Base-by-base conservation (phyloP, 2,888 invertebrate genomes). In the Ophion costatus region DNA sequence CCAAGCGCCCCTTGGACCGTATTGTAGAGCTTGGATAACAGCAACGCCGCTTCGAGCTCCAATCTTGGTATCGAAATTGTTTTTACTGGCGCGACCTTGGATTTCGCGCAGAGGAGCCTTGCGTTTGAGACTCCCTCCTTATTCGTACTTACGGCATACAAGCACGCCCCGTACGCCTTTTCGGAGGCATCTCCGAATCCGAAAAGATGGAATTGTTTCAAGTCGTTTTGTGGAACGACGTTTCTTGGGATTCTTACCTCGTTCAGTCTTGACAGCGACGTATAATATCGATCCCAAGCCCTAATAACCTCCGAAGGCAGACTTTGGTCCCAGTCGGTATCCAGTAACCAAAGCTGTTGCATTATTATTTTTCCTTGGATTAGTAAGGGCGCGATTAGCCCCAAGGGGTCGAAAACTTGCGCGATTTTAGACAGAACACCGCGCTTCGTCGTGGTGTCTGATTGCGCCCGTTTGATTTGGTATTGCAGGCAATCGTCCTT, bases 181-280 rank as follows among this genome's bases (percentile, higher is more conserved):
- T 82, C 80, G 1, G 84, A 82, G 0, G 87, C 86, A 33, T 88
- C 86, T 3, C 80, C 84, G 69, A 88, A 87, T 2, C 87, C 85
- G 5, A 64, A 29, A 64, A 64, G 0, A 2, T 33, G 17, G 1
- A 64, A 80, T 14, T 29, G 3, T 0, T 64, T 33, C 0, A 1
- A 10, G 2, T 2, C 5, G 33, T 29, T 33, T 5, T 14, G 4
- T 2, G 64, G 64, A 1, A 33, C 64, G 33, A 64, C 75, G 33
- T 76, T 76, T 22, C 81, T 61, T 5, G 17, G n/a, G 7, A 81
- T 20, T 0, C 45, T 17, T 0, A 81, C 4, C 9, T 66, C 57
- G 76, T 76, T 76, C 0, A 81, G 9, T 1, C n/a, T 14, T n/a
- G 77, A 17, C 20, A 82, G 45, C 17, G 76, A 77, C 10, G 63